These are phyloP conservation scores for Piezodorus guildinii DNA, from an alignment of 1,140 invertebrate species.

Conservation along the genomic window DNA sequence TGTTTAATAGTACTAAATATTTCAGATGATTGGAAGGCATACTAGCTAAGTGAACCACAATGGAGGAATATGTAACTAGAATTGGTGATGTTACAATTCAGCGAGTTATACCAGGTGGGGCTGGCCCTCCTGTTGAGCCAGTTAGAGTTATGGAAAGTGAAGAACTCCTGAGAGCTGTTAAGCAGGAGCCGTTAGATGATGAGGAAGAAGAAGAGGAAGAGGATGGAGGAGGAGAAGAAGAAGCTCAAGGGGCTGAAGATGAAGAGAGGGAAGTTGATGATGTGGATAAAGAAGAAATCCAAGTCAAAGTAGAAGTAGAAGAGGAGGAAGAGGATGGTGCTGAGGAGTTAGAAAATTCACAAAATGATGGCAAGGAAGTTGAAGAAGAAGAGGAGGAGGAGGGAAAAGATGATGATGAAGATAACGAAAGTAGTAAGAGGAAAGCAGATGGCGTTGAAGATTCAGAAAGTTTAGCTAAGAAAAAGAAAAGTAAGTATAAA, in stretches of 20 bases:
- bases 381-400: conserved; percentile 29
- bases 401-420: conserved; percentile 29
- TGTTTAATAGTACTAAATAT: no score
- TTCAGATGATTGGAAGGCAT: no score
- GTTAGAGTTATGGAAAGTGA: conserved; percentile 30
- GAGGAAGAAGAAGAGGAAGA: conserved; percentile 9
- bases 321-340: conserved; percentile 20
- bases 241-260: neutral
- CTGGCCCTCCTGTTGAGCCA: conserved; percentile 28
- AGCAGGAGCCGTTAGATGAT: conserved; percentile 17
- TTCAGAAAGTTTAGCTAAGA: conserved; percentile 30
- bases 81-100: conserved; percentile 44
- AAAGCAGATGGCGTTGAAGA: conserved; percentile 25
- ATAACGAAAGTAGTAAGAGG: conserved; percentile 4
- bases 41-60: conserved; percentile 8
- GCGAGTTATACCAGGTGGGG: conserved; percentile 32
- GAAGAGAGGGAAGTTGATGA: neutral
- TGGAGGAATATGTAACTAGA: conserved; percentile 35
- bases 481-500: conserved; percentile 16
- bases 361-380: conserved; percentile 27
- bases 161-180: conserved; percentile 16
- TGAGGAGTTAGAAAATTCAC: conserved; percentile 8
- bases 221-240: neutral
- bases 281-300: conserved; percentile 10
- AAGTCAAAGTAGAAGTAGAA: conserved; percentile 16